Evolutionary conservation across 2,797 vertebrate genomes (phyloP), one percentile per base, ranked within the genome.

Genomic region (Arremon aurantiirostris): DNA sequence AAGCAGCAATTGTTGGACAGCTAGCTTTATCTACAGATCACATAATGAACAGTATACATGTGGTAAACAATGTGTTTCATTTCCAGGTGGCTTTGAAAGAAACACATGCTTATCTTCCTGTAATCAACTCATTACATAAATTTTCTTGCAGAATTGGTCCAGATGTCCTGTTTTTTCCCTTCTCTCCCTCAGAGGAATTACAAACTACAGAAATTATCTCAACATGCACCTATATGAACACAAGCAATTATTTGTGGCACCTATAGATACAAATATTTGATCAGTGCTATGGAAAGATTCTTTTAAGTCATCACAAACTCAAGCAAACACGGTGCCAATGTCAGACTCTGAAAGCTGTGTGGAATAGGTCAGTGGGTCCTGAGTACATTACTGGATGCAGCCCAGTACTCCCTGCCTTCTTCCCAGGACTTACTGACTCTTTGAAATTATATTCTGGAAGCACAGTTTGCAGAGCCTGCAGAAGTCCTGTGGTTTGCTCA

Each of bases 11-110:
- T 77, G 41, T 89, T 65, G 78, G 55, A 86, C 50, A 71, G 37
- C 42, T 65, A 82, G 20, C 37, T 76, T 81, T 86, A 83, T 17
- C 60, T 70, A 27, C 6, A 61, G 42, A 76, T 79, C 66, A 69
- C 60, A 52, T 26, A 57, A 85, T 26, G 30, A 78, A 56, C 19
- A 65, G 27, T 6, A 2, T 65, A 68, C 15, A 26, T 26, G 30
- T n/a, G 47, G 32, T 78, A 88, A 82, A 66, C 55, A 69, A 71
- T 63, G 14, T 59, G 46, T 63, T 96, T 90, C 50, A 63, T 64
- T 90, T 90, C 89, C 85, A 94, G 77, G 78, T 94, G 78, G 73
- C 70, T 82, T 89, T 86, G 55, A 84, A 82, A 82, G 59, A 80
- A 91, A 82, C 23, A 75, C 3, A 4, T 28, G 17, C 39, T 90